Percentiles rank a stretch among this genome's conserved stretches.
These are phyloP conservation scores for Sorex araneus DNA, from an alignment of 2,113 vertebrate species.

Conservation along the genomic window DNA sequence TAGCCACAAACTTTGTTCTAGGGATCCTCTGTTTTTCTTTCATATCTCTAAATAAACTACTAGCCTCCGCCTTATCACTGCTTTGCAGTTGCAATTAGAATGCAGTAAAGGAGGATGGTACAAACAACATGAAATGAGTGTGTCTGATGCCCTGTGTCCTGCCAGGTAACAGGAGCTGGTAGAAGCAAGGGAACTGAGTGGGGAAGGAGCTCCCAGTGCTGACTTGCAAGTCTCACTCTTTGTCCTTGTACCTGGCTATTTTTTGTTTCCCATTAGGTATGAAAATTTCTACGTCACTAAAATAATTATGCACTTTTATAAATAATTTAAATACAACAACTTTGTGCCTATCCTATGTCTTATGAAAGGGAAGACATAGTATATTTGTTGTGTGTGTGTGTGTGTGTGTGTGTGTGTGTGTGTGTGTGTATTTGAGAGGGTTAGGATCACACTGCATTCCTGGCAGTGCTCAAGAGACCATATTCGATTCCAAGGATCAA, in stretches of 20 bases:
- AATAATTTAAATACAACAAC: conserved; percentile 37
- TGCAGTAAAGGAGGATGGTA: background rate
- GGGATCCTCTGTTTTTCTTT: conserved; percentile 40
- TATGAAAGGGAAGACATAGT: background rate
- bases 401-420: too few relatives aligned
- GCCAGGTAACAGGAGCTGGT: background rate
- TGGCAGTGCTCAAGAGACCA: too few relatives aligned
- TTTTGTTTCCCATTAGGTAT: fast-evolving
- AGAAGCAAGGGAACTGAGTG: fast-evolving
- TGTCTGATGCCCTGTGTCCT: background rate
- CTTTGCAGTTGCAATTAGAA: conserved; percentile 62
- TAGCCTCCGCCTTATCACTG: conserved; percentile 55
- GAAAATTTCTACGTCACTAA: background rate
- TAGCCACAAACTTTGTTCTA: conserved; percentile 66
- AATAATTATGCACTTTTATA: background rate
- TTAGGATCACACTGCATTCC: too few relatives aligned
- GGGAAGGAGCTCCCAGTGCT: background rate
- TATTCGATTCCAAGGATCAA: too few relatives aligned
- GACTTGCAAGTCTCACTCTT: background rate
- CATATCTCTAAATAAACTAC: conserved; percentile 16
- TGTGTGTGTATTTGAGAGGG: too few relatives aligned
- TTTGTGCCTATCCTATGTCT: background rate
- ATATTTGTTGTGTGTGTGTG: too few relatives aligned
- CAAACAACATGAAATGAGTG: fast-evolving
- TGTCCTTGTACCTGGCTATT: background rate